A percentile compares a stretch with the other conserved stretches of the same genome.
Evolutionary conservation across 2,113 vertebrate genomes (phyloP).

Genomic region (Mugil cephalus): DNA sequence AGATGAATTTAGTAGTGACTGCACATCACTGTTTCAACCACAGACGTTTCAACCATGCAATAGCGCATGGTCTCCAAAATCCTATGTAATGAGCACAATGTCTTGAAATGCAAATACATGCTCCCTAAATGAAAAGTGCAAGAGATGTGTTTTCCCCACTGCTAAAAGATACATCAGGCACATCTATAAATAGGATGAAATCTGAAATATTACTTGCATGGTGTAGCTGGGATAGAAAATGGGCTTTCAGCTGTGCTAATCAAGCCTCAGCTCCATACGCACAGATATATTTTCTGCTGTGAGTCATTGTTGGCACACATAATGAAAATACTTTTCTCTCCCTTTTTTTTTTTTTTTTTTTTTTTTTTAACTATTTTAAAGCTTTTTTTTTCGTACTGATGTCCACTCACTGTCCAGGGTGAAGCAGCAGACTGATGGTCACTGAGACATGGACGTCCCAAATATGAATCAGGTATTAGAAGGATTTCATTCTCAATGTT

Average conservation of each 20-base stretch:
- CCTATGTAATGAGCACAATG: conserved; percentile 44
- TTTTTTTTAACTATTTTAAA: background rate
- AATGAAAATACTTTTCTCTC: background rate
- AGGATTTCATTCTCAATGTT: too few species aligned
- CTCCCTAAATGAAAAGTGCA: conserved; percentile 11
- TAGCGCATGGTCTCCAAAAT: conserved; percentile 25
- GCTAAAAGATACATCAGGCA: conserved; percentile 11
- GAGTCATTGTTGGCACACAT: background rate
- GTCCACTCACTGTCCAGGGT: background rate
- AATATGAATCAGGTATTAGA: background rate
- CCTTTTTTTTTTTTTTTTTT: background rate
- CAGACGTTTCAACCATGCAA: conserved; percentile 26
- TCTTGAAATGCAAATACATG: conserved; percentile 54
- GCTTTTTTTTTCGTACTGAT: background rate
- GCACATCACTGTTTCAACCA: conserved; percentile 30
- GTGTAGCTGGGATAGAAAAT: background rate
- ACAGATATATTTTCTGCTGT: background rate
- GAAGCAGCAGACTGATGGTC: background rate
- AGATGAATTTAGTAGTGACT: conserved; percentile 34
- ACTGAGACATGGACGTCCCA: background rate
- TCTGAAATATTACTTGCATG: background rate
- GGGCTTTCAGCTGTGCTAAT: background rate
- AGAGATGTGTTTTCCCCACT: conserved; percentile 2
- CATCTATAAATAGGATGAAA: conserved; percentile 25
- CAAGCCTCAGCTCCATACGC: background rate